phyloP scores from a whole-genome alignment of 64 coral and sea anemone genomes.

The Stylophora pistillata region DNA sequence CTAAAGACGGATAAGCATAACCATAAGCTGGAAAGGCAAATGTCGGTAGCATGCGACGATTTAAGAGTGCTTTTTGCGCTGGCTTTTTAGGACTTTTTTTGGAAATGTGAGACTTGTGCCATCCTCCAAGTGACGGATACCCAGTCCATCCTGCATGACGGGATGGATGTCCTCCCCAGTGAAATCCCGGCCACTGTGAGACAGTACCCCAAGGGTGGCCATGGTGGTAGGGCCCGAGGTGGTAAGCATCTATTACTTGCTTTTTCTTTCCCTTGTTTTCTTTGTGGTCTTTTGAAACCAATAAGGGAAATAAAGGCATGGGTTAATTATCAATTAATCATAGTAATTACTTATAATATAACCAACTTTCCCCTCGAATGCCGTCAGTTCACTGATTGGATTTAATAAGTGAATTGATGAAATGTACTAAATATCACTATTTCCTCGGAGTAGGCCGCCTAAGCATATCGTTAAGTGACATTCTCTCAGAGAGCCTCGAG shows the following conservation, averaged over 20 bases:
- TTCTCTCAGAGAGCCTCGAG: background rate
- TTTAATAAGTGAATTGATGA: too few relatives aligned
- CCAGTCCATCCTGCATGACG: constrained; percentile 74
- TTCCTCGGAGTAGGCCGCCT: too few relatives aligned
- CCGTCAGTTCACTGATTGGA: too few relatives aligned
- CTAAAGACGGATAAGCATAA: constrained; percentile 10
- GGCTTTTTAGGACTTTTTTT: constrained; percentile 38
- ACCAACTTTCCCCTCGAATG: too few relatives aligned
- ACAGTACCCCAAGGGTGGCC: constrained; percentile 86
- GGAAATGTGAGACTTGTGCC: constrained; percentile 68
- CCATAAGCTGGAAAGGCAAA: constrained; percentile 5
- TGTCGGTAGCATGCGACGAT: background rate
- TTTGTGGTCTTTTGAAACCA: background rate
- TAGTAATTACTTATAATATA: too few relatives aligned
- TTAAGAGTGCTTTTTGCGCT: background rate
- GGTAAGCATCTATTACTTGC: constrained; percentile 85
- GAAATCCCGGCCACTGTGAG: constrained; percentile 62
- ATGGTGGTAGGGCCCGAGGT: constrained; percentile 71
- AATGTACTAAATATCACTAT: too few relatives aligned
- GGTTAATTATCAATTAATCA: too few relatives aligned
- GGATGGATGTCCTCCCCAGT: constrained; percentile 5
- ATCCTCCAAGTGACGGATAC: constrained; percentile 63
- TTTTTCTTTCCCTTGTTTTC: constrained; percentile 63
- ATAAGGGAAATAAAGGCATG: background rate
- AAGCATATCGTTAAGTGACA: too few relatives aligned